These are phyloP conservation scores for Hirtodrosophila cameraria DNA, from an alignment of 2,888 invertebrate genomes.

Conservation along the genomic window DNA sequence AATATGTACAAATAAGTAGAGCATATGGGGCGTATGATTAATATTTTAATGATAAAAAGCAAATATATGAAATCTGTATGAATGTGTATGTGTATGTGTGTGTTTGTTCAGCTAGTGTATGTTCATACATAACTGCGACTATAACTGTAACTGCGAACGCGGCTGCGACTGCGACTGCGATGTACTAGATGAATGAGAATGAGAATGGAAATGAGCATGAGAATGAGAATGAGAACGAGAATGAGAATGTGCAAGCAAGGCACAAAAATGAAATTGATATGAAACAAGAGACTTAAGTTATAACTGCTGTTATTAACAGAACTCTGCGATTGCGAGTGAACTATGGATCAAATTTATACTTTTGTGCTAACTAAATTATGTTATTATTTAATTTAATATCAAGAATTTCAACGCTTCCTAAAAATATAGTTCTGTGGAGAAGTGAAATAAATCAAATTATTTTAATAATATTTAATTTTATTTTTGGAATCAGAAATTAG, in stretches of 20 bases:
- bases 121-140: too few species aligned
- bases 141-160: too few species aligned
- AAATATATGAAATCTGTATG: neutral
- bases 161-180: constrained; percentile 3
- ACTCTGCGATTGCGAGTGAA: constrained; percentile 17
- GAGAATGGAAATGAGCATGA: constrained; percentile 18
- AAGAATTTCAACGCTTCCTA: too few species aligned
- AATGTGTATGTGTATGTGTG: neutral
- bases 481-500: too few species aligned
- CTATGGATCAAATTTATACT: neutral
- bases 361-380: too few species aligned
- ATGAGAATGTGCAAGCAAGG: constrained; percentile 41
- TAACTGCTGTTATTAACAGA: constrained; percentile 69
- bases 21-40: constrained; percentile 69
- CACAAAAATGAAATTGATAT: constrained; percentile 64
- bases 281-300: constrained; percentile 71
- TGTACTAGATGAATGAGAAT: constrained; percentile 5
- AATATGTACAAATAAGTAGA: constrained; percentile 68
- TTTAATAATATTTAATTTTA: too few species aligned
- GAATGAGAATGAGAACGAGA: constrained; percentile 24
- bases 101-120: too few species aligned
- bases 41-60: constrained; percentile 61
- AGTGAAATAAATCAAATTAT: too few species aligned
- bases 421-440: too few species aligned
- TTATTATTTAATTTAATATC: too few species aligned